Evolutionary conservation across 2,113 vertebrate species (phyloP).

Genomic region (Fulica atra): DNA sequence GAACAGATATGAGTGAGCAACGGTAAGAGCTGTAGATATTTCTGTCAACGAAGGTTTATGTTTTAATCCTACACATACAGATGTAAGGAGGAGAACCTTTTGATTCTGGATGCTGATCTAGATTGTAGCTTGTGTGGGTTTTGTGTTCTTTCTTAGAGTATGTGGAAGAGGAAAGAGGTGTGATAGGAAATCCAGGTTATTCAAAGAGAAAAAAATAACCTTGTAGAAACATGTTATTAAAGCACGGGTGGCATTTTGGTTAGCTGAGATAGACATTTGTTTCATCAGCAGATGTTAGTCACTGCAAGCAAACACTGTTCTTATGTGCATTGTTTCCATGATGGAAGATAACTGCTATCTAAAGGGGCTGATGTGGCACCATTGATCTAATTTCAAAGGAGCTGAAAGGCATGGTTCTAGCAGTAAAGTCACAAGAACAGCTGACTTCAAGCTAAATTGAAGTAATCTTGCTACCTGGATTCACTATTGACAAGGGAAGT

Average conservation of each 20-base stretch:
- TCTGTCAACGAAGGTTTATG: not conserved
- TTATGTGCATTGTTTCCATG: not conserved
- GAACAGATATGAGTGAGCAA: not conserved
- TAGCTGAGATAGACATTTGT: not conserved
- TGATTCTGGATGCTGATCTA: not conserved
- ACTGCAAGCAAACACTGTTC: not conserved
- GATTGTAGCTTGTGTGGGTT: not conserved
- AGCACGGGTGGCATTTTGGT: not conserved
- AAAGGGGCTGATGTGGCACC: not conserved
- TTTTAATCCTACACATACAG: not conserved
- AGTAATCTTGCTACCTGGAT: not conserved
- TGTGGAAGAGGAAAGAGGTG: not conserved
- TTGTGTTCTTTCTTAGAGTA: not conserved
- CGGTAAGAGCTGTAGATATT: not conserved
- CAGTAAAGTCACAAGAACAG: not conserved
- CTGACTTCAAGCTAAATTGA: not conserved
- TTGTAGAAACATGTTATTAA: not conserved
- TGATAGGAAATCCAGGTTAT: not conserved
- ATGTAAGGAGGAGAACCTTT: not conserved
- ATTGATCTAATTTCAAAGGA: not conserved
- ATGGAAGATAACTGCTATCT: not conserved
- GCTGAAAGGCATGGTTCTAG: not conserved
- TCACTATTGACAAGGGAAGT: not conserved
- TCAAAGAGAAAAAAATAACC: not conserved
- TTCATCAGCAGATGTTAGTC: slow-evolving; percentile 16